These are phyloP conservation scores for Coelinius sp. DNA, from an alignment of 2,888 invertebrate genomes.

Conservation along the genomic window DNA sequence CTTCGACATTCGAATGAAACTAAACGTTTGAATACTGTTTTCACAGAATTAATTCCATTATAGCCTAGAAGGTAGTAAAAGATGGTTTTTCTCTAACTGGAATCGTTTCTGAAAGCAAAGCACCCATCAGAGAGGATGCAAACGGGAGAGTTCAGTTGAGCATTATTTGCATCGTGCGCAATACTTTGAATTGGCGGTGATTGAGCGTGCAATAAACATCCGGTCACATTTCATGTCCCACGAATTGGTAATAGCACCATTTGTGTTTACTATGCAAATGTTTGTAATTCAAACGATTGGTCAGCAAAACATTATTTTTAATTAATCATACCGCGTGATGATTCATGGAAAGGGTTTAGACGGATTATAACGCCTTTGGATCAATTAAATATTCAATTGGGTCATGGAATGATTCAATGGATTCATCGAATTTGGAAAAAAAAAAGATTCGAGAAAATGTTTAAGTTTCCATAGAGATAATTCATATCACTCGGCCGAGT, in stretches of 20 bases:
- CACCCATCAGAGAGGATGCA: background rate
- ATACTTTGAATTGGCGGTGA: slow-evolving; percentile 61
- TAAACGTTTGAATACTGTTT: background rate
- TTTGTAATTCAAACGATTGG: background rate
- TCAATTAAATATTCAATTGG: background rate
- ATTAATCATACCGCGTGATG: background rate
- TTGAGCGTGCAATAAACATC: slow-evolving; percentile 63
- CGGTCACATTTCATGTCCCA: slow-evolving; percentile 50
- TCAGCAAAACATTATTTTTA: slow-evolving; percentile 2
- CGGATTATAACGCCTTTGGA: background rate
- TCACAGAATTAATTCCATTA: background rate
- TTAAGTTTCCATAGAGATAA: slow-evolving; percentile 26
- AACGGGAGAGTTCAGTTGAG: background rate
- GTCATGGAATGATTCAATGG: background rate
- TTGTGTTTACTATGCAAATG: background rate
- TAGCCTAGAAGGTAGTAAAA: too few relatives aligned
- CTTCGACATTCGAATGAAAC: too few relatives aligned
- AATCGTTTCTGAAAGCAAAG: background rate
- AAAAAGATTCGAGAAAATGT: slow-evolving; percentile 11
- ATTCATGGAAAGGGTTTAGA: background rate
- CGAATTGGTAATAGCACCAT: background rate
- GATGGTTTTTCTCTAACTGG: background rate
- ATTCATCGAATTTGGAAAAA: slow-evolving; percentile 3
- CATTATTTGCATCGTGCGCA: slow-evolving; percentile 23
- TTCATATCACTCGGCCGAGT: slow-evolving; percentile 24